Base-by-base conservation (phyloP, 2,888 invertebrate genomes). In the Rhorus exstirpatorius region DNA sequence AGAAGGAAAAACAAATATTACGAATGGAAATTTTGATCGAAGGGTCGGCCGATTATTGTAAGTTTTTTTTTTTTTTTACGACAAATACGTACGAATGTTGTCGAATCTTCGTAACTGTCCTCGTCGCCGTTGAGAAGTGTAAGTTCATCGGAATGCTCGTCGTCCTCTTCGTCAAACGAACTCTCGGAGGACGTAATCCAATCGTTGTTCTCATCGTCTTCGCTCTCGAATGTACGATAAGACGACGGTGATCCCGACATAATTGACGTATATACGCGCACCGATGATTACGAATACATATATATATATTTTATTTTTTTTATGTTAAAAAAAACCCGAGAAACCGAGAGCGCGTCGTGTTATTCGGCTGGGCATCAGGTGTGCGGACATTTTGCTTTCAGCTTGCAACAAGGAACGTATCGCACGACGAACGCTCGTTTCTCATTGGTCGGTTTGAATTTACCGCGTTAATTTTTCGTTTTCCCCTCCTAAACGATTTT, bases 331-430 rank as follows among this genome's bases (percentile, higher is more conserved):
- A 14, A 46, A 46, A 46, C 1, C 53, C 55, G 71, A 53, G 51
- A 21, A 24, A 67, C 53, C 71, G 21, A 67, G 44, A 79, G 58
- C 70, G 60, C 67, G 72, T 81, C 79, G 67, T 35, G 67, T 67
- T 72, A 31, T 61, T 77, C 55, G 44, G 41, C 72, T 79, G 55
- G 53, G 82, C 83, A 81, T 83, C 84, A 70, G 84, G 79, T 82
- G 67, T 74, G 79, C 85, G 68, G 84, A 82, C 84, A 84, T 84
- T 79, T 86, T 86, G 83, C 74, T 75, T 81, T 79, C 61, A 38
- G 49, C 63, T 60, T 26, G n/a, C n/a, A n/a, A n/a, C n/a, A n/a
- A n/a, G n/a, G n/a, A 55, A 53, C 49, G 51, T 55, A 78, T 53
- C 14, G 31, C 19, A 38, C 53, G 26, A 53, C 79, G 53, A 68